Conservation (phyloP, 2,797 vertebrate species). For the Peromyscus aztecus region DNA sequence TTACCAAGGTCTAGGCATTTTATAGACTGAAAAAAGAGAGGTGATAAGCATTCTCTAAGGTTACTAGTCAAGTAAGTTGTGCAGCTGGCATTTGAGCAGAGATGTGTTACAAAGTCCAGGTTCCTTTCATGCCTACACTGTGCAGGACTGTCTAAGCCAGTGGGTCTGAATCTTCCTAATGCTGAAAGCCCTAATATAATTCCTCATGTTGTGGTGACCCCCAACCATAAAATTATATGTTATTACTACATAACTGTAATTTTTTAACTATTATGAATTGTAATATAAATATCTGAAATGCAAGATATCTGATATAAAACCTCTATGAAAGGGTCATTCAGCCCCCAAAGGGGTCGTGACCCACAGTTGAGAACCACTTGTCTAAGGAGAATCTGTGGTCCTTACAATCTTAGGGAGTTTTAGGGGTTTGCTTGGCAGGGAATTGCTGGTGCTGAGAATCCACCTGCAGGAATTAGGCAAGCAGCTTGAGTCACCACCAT, state of each 20-base stretch:
- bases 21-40: constrained; percentile 45
- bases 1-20: constrained; percentile 25
- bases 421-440: constrained; percentile 41
- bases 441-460: constrained; percentile 14
- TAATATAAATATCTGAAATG: neutral
- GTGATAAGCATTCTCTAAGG: constrained; percentile 3
- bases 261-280: neutral
- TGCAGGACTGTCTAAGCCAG: neutral
- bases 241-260: neutral
- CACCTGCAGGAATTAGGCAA: constrained; percentile 8
- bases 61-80: neutral
- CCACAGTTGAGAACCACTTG: neutral
- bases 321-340: neutral
- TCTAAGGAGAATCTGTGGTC: neutral
- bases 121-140: neutral
- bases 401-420: neutral
- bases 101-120: constrained; percentile 2
- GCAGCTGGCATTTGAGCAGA: constrained; percentile 36
- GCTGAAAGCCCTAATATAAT: neutral
- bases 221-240: neutral
- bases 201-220: neutral
- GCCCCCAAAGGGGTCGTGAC: neutral
- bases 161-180: neutral
- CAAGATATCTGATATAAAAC: neutral
- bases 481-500: neutral